A percentile compares a stretch with the other conserved stretches of the same genome.
Evolutionary conservation across 2,797 vertebrate genomes (phyloP).

Genomic region (Pseudomugil gertrudae): DNA sequence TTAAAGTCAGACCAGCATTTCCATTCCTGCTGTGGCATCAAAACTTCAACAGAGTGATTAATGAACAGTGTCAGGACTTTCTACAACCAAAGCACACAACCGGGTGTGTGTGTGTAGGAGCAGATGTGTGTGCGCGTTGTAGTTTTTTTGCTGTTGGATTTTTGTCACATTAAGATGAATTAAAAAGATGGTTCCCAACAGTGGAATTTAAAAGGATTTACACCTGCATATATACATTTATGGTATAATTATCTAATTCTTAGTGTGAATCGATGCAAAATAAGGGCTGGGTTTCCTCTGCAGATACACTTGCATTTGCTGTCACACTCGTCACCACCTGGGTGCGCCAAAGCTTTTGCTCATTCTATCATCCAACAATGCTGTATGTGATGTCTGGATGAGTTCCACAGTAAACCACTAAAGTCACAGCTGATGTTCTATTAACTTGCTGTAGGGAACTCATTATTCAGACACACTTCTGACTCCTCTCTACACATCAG

Average conservation of each 20-base stretch:
- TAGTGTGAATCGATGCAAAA: background rate
- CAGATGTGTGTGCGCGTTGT: constrained; percentile 26
- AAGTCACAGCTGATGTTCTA: constrained; percentile 8
- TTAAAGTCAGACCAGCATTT: constrained; percentile 69
- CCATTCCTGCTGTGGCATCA: constrained; percentile 76
- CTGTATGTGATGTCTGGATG: constrained; percentile 5
- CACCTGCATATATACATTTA: background rate
- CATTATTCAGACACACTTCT: constrained; percentile 17
- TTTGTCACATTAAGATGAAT: background rate
- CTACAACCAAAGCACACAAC: constrained; percentile 67
- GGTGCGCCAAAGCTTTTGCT: constrained; percentile 53
- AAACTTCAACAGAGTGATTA: constrained; percentile 75
- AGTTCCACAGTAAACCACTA: constrained; percentile 16
- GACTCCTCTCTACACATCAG: background rate
- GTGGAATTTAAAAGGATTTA: background rate
- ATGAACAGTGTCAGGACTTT: constrained; percentile 69
- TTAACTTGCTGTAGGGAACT: constrained; percentile 8
- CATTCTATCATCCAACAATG: background rate
- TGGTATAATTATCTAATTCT: background rate
- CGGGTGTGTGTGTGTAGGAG: constrained; percentile 24
- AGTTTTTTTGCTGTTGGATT: constrained; percentile 6
- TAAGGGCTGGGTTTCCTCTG: background rate
- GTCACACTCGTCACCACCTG: constrained; percentile 49
- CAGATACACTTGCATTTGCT: constrained; percentile 14
- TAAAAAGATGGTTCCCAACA: background rate